Percentiles rank a stretch among this genome's conserved stretches.
Conservation (phyloP, 2,113 vertebrate genomes). For the Suncus etruscus region DNA sequence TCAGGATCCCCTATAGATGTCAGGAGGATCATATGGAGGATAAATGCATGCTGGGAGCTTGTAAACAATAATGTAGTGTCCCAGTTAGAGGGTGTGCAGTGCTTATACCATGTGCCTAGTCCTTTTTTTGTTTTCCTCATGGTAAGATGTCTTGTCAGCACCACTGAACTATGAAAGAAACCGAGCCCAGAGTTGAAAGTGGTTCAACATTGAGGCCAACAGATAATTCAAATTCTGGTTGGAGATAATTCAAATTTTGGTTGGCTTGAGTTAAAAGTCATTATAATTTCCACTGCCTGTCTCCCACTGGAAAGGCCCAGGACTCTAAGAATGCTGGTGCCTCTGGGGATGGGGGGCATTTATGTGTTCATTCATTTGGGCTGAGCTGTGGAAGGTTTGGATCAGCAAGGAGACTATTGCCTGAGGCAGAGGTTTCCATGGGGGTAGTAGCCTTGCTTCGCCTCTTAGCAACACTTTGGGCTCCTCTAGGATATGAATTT, state of each 20-base stretch:
- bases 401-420: not conserved
- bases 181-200: not conserved
- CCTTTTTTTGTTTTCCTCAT: not conserved
- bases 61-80: too few species aligned
- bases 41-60: too few species aligned
- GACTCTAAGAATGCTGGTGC: not conserved
- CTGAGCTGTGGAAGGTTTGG: not conserved
- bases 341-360: too few species aligned
- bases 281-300: not conserved
- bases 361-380: not conserved
- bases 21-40: too few species aligned
- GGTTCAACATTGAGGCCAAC: not conserved
- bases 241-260: accelerated
- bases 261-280: not conserved
- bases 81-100: too few species aligned
- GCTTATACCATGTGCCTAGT: too few species aligned
- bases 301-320: not conserved
- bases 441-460: too few species aligned
- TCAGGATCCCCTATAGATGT: too few species aligned
- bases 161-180: not conserved
- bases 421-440: not conserved
- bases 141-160: not conserved
- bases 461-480: too few species aligned
- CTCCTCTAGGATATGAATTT: not conserved
- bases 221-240: not conserved